These are phyloP conservation scores for Oplegnathus fasciatus DNA, from an alignment of 2,113 vertebrate genomes.

Conservation along the genomic window DNA sequence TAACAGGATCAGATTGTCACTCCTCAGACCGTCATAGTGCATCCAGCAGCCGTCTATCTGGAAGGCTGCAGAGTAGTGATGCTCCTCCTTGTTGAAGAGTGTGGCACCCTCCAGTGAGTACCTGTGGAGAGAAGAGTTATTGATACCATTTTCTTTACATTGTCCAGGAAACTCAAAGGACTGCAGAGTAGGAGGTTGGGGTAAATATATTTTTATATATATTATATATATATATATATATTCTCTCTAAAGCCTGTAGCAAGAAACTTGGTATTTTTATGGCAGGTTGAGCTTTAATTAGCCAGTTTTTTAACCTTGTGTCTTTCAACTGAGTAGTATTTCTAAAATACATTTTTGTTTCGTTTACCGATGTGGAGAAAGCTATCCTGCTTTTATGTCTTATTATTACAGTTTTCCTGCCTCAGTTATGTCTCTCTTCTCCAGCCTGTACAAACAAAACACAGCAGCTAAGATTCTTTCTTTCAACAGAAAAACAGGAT, in stretches of 20 bases:
- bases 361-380: not conserved
- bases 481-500: not conserved
- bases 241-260: not conserved
- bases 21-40: slow-evolving; percentile 90
- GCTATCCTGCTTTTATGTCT: not conserved
- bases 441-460: not conserved
- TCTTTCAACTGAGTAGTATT: not conserved
- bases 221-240: too few species aligned
- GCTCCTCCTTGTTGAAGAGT: slow-evolving; percentile 91
- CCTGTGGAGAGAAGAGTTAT: slow-evolving; percentile 70
- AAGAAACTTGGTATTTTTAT: not conserved
- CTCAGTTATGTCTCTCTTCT: not conserved
- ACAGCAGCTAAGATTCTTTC: not conserved
- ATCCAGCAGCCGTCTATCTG: slow-evolving; percentile 90
- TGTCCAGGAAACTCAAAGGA: not conserved
- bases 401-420: too few species aligned
- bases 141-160: not conserved
- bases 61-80: slow-evolving; percentile 92
- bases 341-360: not conserved
- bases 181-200: too few species aligned
- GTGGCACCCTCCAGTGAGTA: slow-evolving; percentile 92
- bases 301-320: not conserved
- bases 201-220: too few species aligned
- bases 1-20: slow-evolving; percentile 89
- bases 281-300: not conserved